Conservation (phyloP, 2,888 invertebrate genomes). For the Ecliptopera silaceata region DNA sequence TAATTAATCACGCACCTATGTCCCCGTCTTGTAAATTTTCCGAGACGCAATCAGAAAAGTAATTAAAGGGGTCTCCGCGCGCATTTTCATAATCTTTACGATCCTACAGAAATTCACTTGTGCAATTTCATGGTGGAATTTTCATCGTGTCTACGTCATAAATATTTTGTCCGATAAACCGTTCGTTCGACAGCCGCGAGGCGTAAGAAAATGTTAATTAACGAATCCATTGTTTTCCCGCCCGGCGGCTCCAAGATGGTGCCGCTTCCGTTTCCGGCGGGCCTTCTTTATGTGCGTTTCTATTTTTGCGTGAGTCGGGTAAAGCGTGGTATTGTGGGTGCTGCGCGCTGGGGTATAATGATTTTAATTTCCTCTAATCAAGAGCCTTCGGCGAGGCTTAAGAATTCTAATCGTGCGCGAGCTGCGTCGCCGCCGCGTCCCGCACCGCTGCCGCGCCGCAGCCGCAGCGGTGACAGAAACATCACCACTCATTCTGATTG, state of each 20-base stretch:
- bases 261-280: slow-evolving; percentile 81
- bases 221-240: slow-evolving; percentile 89
- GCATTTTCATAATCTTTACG: slow-evolving; percentile 54
- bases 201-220: slow-evolving; percentile 91
- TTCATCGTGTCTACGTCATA: slow-evolving; percentile 76
- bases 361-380: slow-evolving; percentile 84
- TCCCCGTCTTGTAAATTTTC: slow-evolving; percentile 22
- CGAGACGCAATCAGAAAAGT: slow-evolving; percentile 37
- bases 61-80: slow-evolving; percentile 39
- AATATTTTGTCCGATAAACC: slow-evolving; percentile 84
- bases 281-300: slow-evolving; percentile 81
- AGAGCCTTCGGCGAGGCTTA: slow-evolving; percentile 80
- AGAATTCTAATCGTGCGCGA: slow-evolving; percentile 82
- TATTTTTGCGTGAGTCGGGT: slow-evolving; percentile 76
- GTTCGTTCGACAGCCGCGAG: slow-evolving; percentile 83
- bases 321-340: slow-evolving; percentile 71
- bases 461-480: slow-evolving; percentile 77
- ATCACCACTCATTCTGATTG: slow-evolving; percentile 83
- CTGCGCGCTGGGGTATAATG: slow-evolving; percentile 77
- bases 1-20: slow-evolving; percentile 35
- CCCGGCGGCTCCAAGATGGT: slow-evolving; percentile 84
- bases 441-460: slow-evolving; percentile 37
- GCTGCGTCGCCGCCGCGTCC: slow-evolving; percentile 44
- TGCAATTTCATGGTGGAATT: slow-evolving; percentile 74
- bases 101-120: slow-evolving; percentile 56